Conservation (phyloP, 2,113 vertebrate species). For the Tetraodon nigroviridis region DNA sequence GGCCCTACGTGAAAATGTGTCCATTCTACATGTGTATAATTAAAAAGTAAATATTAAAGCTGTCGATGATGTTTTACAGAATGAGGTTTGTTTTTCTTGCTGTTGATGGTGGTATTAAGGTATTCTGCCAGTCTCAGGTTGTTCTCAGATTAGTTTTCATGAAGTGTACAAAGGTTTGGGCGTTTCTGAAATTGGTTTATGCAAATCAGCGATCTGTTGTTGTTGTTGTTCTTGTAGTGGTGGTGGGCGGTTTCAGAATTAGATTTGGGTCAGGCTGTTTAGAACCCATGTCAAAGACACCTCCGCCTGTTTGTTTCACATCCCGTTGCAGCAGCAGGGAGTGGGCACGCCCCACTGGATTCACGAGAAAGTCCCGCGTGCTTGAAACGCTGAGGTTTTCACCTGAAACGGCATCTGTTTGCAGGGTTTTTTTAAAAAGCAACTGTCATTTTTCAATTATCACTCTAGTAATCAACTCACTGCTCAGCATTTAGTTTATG, state of each 20-base stretch:
- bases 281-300: neutral
- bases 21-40: neutral
- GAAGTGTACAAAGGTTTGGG: neutral
- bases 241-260: neutral
- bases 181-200: conserved; percentile 8
- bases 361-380: no score
- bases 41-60: neutral
- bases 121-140: neutral
- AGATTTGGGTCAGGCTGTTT: neutral
- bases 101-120: neutral
- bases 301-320: neutral
- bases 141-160: conserved; percentile 3
- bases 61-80: neutral
- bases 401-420: conserved; percentile 3
- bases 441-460: no score
- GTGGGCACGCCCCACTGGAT: conserved; percentile 10
- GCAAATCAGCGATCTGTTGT: neutral
- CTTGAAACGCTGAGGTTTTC: neutral
- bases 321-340: neutral
- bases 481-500: no score
- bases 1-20: neutral
- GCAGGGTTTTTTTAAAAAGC: no score
- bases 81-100: neutral
- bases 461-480: no score
- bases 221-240: conserved; percentile 2